Conservation (phyloP, 1,140 invertebrate species). For the Fragariocoptes setiger region DNA sequence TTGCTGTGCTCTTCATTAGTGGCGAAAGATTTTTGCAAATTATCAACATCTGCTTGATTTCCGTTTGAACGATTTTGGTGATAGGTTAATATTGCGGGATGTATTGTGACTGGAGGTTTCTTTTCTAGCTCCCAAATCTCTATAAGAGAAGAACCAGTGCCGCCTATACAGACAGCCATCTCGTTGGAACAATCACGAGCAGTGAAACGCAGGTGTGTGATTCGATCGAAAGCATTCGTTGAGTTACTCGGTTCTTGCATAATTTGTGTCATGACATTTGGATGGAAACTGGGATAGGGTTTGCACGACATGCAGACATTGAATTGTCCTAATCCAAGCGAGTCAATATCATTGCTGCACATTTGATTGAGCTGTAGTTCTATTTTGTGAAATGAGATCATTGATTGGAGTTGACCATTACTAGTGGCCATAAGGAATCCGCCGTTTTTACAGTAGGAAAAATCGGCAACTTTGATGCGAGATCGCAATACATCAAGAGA, state of each 20-base stretch:
- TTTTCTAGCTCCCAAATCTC: conserved; percentile 59
- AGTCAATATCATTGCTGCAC: neutral
- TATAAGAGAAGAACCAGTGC: conserved; percentile 23
- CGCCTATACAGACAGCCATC: neutral
- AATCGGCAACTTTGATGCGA: conserved; percentile 35
- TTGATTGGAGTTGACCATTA: conserved; percentile 30
- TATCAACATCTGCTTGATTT: neutral
- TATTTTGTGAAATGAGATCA: conserved; percentile 18
- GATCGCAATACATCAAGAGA: conserved; percentile 36
- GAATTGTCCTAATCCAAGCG: neutral
- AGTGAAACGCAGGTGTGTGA: conserved; percentile 44
- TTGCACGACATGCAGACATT: conserved; percentile 29
- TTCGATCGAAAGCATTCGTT: conserved; percentile 11
- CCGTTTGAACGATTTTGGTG: neutral
- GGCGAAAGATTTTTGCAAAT: neutral
- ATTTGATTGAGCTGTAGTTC: neutral
- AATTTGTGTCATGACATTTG: conserved; percentile 25
- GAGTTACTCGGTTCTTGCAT: conserved; percentile 7
- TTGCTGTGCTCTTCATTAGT: too few relatives aligned
- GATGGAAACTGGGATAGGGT: conserved; percentile 43
- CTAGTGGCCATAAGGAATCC: conserved; percentile 38
- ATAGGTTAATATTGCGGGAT: neutral
- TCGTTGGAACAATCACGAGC: conserved; percentile 26
- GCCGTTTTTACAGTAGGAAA: conserved; percentile 40
- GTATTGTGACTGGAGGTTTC: conserved; percentile 21